Base-by-base conservation (phyloP, 2,797 vertebrate genomes). In the Squalus acanthias region DNA sequence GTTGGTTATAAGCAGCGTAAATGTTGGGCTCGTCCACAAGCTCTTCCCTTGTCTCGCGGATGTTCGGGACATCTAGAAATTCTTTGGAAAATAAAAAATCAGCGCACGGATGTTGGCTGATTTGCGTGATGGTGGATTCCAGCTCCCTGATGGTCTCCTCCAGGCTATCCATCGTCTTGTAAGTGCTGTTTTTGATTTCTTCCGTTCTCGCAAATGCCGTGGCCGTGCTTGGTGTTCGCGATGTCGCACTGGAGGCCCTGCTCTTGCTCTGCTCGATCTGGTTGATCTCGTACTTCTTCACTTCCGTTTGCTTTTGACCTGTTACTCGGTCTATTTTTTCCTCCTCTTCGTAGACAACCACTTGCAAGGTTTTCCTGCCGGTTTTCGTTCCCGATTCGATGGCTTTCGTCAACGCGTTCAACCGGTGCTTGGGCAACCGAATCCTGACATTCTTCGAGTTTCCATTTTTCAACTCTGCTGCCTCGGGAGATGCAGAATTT, bases 131-230 rank as follows among this genome's bases (percentile, higher is more conserved):
- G 94, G 98, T 98, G 96, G 98, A 98, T 97, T 99, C 99, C 97
- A 99, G 98, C 97, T 99, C 98, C 1, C 97, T 98, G 96, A 99
- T 99, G 0, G 98, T 99, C 97, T 99, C 99, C 97, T 99, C 99
- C 97, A 99, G 98, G 97, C 98, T 99, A 97, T 99, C 99, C 97
- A 99, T 97, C 0, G 98, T 97, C 97, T 97, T 97, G 97, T 98
- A 99, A 0, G 98, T 98, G 96, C 97, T 98, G 96, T 96, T 97
- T 0, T 97, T 98, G 96, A 99, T 97, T 96, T 98, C 98, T 87
- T 97, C 97, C 13, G 96, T 96, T 60, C 91, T 65, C 0, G 94
- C 12, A 9, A 96, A 33, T 1, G 0, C 76, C 5, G 70, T n/a
- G 53, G 96, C 0, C 0, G 82, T 0, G 33, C 69, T 96, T 39